A percentile compares a stretch with the other conserved stretches of the same genome.
These are phyloP conservation scores for Terrapene triunguis DNA, from an alignment of 2,113 vertebrate genomes.

Conservation along the genomic window DNA sequence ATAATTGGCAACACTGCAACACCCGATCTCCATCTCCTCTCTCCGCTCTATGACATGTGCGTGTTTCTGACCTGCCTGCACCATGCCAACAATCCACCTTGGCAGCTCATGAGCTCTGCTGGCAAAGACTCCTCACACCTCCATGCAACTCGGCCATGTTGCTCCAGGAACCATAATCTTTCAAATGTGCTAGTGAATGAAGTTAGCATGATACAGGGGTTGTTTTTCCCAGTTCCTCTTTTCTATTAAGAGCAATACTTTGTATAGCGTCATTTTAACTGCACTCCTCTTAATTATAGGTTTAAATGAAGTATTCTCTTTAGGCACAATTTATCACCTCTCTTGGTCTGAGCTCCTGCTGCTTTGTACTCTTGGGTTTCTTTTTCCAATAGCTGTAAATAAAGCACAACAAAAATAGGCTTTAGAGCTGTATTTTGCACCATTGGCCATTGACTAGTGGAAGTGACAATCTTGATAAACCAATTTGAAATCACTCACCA, in stretches of 20 bases:
- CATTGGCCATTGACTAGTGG: background rate
- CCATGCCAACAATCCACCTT: background rate
- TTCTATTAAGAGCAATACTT: background rate
- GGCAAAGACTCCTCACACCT: fast-evolving
- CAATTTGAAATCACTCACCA: background rate
- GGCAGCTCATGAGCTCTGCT: background rate
- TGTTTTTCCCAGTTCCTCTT: background rate
- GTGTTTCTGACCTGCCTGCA: background rate
- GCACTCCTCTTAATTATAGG: background rate
- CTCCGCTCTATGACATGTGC: background rate
- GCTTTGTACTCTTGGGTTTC: background rate
- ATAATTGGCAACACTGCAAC: background rate
- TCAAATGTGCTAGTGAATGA: background rate
- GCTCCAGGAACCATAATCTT: background rate
- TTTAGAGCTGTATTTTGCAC: slow-evolving; percentile 4
- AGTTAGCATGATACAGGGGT: background rate
- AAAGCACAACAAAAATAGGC: background rate
- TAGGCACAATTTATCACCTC: background rate
- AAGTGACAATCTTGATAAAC: background rate
- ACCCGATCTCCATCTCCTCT: background rate
- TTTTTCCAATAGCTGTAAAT: background rate
- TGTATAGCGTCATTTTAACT: background rate
- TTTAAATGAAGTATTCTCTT: background rate
- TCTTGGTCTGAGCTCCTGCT: background rate
- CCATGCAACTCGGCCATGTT: fast-evolving